phyloP scores from a whole-genome alignment of 2,113 vertebrate species.

The Rhegmatorhina hoffmannsi region DNA sequence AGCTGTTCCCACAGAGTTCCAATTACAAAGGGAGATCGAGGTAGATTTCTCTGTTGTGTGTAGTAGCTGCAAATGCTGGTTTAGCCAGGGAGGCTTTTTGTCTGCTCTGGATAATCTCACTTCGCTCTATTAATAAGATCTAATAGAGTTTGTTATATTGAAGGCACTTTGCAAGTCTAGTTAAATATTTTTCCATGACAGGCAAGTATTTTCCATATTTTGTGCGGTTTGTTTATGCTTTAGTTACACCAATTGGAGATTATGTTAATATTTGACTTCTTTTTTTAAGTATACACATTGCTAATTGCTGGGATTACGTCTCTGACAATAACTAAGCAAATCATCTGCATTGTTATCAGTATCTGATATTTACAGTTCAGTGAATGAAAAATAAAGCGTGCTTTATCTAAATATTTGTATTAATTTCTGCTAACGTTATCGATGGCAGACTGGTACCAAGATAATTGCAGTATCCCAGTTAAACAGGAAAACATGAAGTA shows the following conservation, averaged over 20 bases:
- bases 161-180: background rate
- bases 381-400: background rate
- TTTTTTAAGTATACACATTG: background rate
- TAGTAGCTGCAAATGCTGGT: background rate
- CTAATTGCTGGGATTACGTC: background rate
- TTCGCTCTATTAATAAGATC: background rate
- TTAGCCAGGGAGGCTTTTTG: background rate
- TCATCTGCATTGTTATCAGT: background rate
- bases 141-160: background rate
- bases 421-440: background rate
- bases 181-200: conserved; percentile 1
- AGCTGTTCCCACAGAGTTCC: background rate
- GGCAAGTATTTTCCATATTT: conserved; percentile 17
- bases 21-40: background rate
- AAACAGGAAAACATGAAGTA: background rate
- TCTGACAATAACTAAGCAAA: background rate
- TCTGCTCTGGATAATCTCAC: background rate
- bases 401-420: conserved; percentile 1
- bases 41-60: background rate
- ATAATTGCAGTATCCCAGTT: background rate
- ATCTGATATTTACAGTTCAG: conserved; percentile 15
- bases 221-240: background rate
- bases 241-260: background rate
- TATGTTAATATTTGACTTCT: conserved; percentile 8
- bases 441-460: background rate